Evolutionary conservation across 2,888 invertebrate species (phyloP), one percentile per base, ranked within the genome.

Genomic region (Therioaphis trifolii): DNA sequence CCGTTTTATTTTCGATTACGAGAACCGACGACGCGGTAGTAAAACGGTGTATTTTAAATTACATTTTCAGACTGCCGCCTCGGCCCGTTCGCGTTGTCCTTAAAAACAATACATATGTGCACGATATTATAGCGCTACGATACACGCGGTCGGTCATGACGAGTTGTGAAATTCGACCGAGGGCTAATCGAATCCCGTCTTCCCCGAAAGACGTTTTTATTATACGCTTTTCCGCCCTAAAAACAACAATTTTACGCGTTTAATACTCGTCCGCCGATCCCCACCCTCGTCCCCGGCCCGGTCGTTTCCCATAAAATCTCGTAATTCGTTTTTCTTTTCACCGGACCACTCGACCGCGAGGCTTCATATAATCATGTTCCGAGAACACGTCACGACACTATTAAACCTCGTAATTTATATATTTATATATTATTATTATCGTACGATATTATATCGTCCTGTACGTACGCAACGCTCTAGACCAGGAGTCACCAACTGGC

Each of bases 1-100:
- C 46, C 40, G 29, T 63, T 63, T 77, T 49, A 63, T 77, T 77
- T 77, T 77, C 76, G 76, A 77, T 63, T 77, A 63, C 49, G 12
- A 21, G 1, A 43, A 46, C 43, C 49, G 40, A 11, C 43, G 71
- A 49, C 15, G 46, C 15, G 63, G 49, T 61, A 76, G 27, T 76
- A 77, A 77, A 77, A 77, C 63, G 49, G 63, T 63, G 76, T n/a
- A 29, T 46, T 77, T 77, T n/a, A 63, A 63, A 63, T 77, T 77
- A 63, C 46, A 21, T 77, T 77, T 77, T 49, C 76, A 63, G 15
- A 21, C 75, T 21, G 3, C n/a, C 3, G 43, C 18, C 27, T 49
- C 18, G 46, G 15, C 55, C 21, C 49, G n/a, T 27, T 63, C 49
- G 46, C n/a, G 29, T 5, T 29, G 0, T 4, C 49, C 49, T 72